A percentile compares a stretch with the other conserved stretches of the same genome.
Conservation (phyloP, 2,113 vertebrate species). For the Alligator sinensis region DNA sequence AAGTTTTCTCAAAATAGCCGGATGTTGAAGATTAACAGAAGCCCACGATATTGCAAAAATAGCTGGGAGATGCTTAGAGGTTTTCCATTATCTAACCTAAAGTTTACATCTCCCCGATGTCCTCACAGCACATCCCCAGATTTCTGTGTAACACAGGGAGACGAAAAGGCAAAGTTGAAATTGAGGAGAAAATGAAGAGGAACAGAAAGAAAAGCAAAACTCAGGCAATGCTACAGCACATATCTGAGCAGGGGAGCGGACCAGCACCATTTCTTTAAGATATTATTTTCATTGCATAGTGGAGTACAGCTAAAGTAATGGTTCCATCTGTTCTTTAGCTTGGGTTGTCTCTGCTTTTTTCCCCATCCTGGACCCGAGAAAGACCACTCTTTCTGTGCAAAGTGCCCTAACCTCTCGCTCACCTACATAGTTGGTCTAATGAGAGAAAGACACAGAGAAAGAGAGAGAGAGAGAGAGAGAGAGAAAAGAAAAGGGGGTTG, state of each 20-base stretch:
- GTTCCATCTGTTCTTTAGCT: no score
- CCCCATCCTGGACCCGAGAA: no score
- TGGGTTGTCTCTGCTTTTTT: no score
- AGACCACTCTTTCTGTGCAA: no score
- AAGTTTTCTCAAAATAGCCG: neutral
- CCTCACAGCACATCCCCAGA: neutral
- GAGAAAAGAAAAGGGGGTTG: no score
- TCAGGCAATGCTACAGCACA: neutral
- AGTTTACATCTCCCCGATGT: neutral
- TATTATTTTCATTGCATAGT: no score
- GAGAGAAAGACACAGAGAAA: no score
- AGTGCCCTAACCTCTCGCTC: no score
- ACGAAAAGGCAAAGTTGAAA: neutral
- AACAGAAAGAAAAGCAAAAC: neutral
- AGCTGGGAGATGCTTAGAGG: neutral
- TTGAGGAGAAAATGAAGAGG: neutral
- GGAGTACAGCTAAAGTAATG: no score
- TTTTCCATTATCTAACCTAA: neutral
- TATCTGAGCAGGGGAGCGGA: slow-evolving; percentile 42
- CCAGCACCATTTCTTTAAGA: neutral
- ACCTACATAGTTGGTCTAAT: no score
- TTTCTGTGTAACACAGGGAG: neutral
- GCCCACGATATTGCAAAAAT: neutral
- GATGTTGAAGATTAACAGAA: slow-evolving; percentile 9
- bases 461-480: no score